Evolutionary conservation across 2,113 vertebrate genomes (phyloP), one percentile per base, ranked within the genome.

Genomic region (Coptodon bakossiorum): DNA sequence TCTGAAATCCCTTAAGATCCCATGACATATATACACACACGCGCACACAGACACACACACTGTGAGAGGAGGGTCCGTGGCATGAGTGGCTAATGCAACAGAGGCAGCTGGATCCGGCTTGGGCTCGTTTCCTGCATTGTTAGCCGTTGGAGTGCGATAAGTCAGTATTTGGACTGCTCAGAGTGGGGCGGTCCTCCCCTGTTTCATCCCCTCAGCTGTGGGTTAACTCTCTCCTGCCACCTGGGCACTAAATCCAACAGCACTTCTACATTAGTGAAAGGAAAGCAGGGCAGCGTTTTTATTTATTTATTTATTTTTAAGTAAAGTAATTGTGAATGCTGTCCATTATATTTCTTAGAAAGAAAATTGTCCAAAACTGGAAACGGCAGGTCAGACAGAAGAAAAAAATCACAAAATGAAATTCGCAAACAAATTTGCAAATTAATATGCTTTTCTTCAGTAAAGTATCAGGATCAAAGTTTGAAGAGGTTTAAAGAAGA

Each of bases 61-160:
- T 80, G 59, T 40, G 29, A 56, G 81, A 89, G 86, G 71, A 85
- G 59, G 86, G 61, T 83, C 68, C 3, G 54, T 81, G 79, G 89
- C 56, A 87, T 87, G 78, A 90, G 88, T 90, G 82, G 82, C 73
- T 87, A 86, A 88, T 87, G 86, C 80, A 83, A 89, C 82, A 71
- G 84, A 87, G 90, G 84, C 88, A 85, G 81, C 78, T 83, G 82
- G 91, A 90, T 93, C 89, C 76, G 80, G 92, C 85, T 87, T 81
- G 81, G 84, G 83, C 81, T 88, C 53, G 86, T 88, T 89, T 88
- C 88, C 88, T 84, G 87, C 90, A 90, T 93, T 92, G 88, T 90
- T 88, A 85, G 89, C 83, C 73, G 16, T 76, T 89, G 82, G 86
- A 90, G 83, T 53, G 83, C 6, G 83, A 90, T 88, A 89, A 93